Base-by-base conservation (phyloP, 2,113 vertebrate species). In the Phrynosoma platyrhinos region DNA sequence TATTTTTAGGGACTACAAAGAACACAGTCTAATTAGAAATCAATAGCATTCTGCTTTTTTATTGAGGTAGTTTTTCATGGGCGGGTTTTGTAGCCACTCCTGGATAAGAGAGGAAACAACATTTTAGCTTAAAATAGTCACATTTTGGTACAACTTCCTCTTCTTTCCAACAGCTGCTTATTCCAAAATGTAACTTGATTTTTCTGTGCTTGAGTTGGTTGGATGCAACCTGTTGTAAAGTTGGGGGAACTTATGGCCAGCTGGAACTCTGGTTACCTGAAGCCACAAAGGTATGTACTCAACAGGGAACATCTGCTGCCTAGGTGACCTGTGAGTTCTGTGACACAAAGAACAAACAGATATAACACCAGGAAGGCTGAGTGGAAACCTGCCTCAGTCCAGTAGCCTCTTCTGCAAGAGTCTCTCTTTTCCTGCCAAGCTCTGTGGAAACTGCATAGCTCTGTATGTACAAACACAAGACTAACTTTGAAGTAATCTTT, bases 11-110 rank as follows among this genome's bases (percentile, higher is more conserved):
- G 55, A 90, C 55, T 3, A 72, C 58, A 84, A 89, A 87, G 92
- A 87, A 94, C 91, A 95, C 72, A 83, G 80, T 83, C 91, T 94
- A 95, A 95, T 96, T 95, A 94, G 88, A 92, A 95, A 94, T 94
- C 94, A 94, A 91, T 95, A 92, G 90, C 88, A 79, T 95, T 94
- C 82, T 83, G 89, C 87, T 42, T 94, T 94, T 89, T 95, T 94
- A 95, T 90, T 93, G 90, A 94, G 90, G 83, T 27, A 47, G 74
- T 72, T 93, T 89, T 84, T 87, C 62, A 74, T 53, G 75, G 85
- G 89, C 83, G 88, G 72, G 75, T 84, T 77, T 92, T 88, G 32
- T 76, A 85, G 84, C 69, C 87, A 69, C 53, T 62, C n/a, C 85
- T 91, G 82, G 88, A 21, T n/a, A 84, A 91, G 55, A 83, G 77